phyloP scores from a whole-genome alignment of 2,888 invertebrate species.

The Drosophila fungiperda region DNA sequence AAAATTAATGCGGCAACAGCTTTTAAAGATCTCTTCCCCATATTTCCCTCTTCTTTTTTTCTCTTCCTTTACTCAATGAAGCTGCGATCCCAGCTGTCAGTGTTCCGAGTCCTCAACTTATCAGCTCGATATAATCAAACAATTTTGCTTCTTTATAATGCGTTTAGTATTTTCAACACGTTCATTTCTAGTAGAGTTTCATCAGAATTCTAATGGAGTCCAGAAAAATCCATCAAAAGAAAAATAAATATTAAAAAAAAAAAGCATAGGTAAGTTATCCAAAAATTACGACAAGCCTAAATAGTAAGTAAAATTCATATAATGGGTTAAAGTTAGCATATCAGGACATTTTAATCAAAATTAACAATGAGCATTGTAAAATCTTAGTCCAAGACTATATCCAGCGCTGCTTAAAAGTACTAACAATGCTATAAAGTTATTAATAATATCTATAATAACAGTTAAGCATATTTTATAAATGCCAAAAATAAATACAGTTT shows the following conservation, averaged over 20 bases:
- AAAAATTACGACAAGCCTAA: neutral
- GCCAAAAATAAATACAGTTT: neutral
- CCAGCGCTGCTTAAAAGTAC: neutral
- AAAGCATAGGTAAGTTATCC: neutral
- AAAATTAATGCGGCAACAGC: constrained; percentile 70
- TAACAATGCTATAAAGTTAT: neutral
- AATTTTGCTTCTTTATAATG: constrained; percentile 38
- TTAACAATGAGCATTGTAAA: neutral
- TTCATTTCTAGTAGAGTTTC: constrained; percentile 5
- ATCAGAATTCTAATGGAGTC: constrained; percentile 22
- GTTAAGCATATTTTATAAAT: neutral
- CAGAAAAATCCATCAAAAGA: neutral
- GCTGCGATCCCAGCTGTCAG: constrained; percentile 63
- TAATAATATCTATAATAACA: neutral
- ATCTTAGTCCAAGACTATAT: neutral
- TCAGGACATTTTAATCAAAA: neutral
- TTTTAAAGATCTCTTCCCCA: constrained; percentile 32
- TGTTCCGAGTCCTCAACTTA: constrained; percentile 62
- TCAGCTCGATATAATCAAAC: constrained; percentile 55
- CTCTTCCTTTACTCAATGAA: constrained; percentile 23
- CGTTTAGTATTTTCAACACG: constrained; percentile 22
- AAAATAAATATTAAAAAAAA: neutral
- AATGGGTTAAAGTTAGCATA: neutral
- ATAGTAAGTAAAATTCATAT: neutral
- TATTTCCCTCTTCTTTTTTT: neutral